Evolutionary conservation across 2,113 vertebrate genomes (phyloP).

Genomic region (Xiphorhynchus elegans): DNA sequence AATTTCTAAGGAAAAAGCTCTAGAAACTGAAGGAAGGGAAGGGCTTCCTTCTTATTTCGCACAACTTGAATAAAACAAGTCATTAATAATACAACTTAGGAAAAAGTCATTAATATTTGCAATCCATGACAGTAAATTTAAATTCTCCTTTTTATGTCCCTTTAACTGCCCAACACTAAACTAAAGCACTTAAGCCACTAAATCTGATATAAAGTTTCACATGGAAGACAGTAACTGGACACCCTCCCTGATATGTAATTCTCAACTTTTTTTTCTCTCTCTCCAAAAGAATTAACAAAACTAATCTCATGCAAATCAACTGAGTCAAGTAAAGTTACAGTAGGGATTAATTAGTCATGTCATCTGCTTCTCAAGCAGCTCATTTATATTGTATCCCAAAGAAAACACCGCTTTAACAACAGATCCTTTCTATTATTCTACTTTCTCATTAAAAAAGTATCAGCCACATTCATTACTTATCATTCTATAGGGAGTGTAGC

Average conservation of each 20-base stretch:
- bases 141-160: neutral
- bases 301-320: neutral
- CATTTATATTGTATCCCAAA: neutral
- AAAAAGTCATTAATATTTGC: neutral
- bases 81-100: neutral
- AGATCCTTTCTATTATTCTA: neutral
- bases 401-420: neutral
- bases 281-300: neutral
- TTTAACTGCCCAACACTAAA: neutral
- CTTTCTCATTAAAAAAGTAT: neutral
- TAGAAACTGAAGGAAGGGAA: conserved; percentile 11
- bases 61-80: neutral
- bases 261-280: neutral
- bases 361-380: neutral
- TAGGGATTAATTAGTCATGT: neutral
- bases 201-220: neutral
- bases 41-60: neutral
- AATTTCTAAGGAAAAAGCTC: neutral
- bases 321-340: neutral
- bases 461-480: neutral
- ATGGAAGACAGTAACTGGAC: neutral
- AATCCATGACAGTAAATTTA: neutral
- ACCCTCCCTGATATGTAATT: neutral
- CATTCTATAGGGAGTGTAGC: neutral
- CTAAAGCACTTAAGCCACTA: neutral